phyloP scores from a whole-genome alignment of 2,113 vertebrate genomes.

The Hyperopisus bebe region DNA sequence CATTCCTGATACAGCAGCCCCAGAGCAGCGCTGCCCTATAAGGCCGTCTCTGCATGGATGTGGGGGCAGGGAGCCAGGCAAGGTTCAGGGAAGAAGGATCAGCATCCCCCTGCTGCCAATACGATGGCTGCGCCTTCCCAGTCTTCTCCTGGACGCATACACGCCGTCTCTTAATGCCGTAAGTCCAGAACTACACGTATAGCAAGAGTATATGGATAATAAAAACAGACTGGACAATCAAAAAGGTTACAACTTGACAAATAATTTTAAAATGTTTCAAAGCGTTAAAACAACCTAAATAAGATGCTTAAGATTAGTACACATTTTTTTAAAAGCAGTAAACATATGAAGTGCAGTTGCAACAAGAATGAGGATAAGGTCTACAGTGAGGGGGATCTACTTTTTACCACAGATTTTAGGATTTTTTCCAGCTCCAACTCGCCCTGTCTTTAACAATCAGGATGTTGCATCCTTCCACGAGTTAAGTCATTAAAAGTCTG shows the following conservation, averaged over 20 bases:
- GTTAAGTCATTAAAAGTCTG: background rate
- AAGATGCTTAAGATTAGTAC: background rate
- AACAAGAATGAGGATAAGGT: background rate
- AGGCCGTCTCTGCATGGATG: slow-evolving; percentile 42
- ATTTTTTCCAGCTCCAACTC: background rate
- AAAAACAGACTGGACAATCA: background rate
- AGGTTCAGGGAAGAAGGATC: background rate
- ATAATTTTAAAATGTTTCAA: background rate
- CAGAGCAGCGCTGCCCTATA: slow-evolving; percentile 48
- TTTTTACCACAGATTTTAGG: background rate
- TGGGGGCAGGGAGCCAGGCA: slow-evolving; percentile 29
- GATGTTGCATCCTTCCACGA: background rate
- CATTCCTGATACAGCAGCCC: slow-evolving; percentile 43
- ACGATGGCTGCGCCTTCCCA: background rate
- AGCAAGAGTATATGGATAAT: background rate
- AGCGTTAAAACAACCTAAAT: background rate
- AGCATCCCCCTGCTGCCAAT: background rate
- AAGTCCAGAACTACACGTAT: background rate
- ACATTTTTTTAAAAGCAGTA: background rate
- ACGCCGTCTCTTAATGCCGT: background rate
- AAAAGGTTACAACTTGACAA: background rate
- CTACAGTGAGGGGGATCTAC: background rate
- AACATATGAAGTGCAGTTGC: background rate
- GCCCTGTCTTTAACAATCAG: background rate
- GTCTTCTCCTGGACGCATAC: background rate